These are phyloP conservation scores for Oreotrochilus melanogaster DNA, from an alignment of 2,113 vertebrate species.

Conservation along the genomic window DNA sequence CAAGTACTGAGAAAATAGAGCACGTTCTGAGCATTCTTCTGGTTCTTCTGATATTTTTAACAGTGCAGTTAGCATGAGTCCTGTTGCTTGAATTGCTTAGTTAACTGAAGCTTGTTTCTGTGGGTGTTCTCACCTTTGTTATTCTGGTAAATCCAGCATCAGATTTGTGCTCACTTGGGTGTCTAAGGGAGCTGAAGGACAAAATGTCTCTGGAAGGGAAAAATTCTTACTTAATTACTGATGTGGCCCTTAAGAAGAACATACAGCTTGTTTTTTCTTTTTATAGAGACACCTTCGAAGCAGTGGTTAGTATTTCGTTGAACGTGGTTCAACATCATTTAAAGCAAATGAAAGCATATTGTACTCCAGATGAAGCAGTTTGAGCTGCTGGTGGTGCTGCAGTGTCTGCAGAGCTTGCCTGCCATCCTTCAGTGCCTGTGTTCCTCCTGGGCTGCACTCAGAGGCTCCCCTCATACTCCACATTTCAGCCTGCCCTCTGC, in stretches of 20 bases:
- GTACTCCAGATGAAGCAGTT: not conserved
- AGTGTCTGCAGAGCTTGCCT: not conserved
- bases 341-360: not conserved
- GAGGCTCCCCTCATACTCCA: rapidly evolving
- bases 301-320: not conserved
- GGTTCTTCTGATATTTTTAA: not conserved
- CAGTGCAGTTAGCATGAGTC: not conserved
- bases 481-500: not conserved
- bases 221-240: not conserved
- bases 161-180: not conserved
- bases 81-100: rapidly evolving
- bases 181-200: not conserved
- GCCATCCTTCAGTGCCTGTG: not conserved
- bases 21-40: not conserved
- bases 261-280: not conserved
- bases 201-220: not conserved
- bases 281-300: not conserved
- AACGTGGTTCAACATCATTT: not conserved
- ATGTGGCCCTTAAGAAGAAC: not conserved
- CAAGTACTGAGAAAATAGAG: not conserved
- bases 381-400: not conserved
- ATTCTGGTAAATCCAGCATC: not conserved
- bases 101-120: not conserved
- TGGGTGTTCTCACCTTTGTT: not conserved
- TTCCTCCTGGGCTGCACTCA: not conserved